Conservation (phyloP, 2,888 invertebrate species). For the Drosophila atripex region DNA sequence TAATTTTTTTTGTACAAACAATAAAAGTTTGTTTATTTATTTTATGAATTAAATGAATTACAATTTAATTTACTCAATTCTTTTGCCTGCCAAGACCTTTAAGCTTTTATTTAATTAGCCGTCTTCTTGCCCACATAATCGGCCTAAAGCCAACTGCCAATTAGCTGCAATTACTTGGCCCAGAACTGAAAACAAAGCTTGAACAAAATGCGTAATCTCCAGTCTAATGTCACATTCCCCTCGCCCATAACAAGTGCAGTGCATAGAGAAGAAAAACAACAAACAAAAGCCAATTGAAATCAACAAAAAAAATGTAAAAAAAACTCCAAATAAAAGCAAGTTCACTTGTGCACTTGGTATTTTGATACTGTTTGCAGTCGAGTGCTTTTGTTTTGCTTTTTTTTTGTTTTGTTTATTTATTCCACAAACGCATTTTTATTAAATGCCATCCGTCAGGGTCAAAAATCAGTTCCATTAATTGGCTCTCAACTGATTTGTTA, state of each 20-base stretch:
- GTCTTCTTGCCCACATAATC: slow-evolving; percentile 2
- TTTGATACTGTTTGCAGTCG: slow-evolving; percentile 21
- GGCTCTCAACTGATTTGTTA: slow-evolving; percentile 45
- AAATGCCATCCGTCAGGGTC: slow-evolving; percentile 63
- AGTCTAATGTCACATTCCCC: background rate
- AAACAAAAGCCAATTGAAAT: slow-evolving; percentile 17
- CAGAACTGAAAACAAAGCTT: slow-evolving; percentile 6
- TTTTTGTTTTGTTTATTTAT: slow-evolving; percentile 41
- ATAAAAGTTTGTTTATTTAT: too few relatives aligned
- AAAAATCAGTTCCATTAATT: slow-evolving; percentile 50
- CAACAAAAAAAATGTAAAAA: slow-evolving; percentile 16
- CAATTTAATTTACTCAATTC: too few relatives aligned
- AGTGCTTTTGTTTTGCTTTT: slow-evolving; percentile 23
- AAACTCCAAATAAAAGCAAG: slow-evolving; percentile 26
- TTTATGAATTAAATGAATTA: too few relatives aligned
- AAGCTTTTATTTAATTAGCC: background rate
- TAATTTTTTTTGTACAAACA: too few relatives aligned
- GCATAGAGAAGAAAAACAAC: slow-evolving; percentile 24
- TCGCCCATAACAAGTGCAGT: slow-evolving; percentile 1
- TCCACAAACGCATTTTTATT: slow-evolving; percentile 62
- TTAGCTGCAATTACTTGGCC: slow-evolving; percentile 10
- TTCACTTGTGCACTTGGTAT: slow-evolving; percentile 33
- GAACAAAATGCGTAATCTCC: slow-evolving; percentile 5
- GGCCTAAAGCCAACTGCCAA: slow-evolving; percentile 1
- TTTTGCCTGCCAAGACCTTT: background rate